Base-by-base conservation (phyloP, 2,113 vertebrate genomes). In the Nematolebias whitei region DNA sequence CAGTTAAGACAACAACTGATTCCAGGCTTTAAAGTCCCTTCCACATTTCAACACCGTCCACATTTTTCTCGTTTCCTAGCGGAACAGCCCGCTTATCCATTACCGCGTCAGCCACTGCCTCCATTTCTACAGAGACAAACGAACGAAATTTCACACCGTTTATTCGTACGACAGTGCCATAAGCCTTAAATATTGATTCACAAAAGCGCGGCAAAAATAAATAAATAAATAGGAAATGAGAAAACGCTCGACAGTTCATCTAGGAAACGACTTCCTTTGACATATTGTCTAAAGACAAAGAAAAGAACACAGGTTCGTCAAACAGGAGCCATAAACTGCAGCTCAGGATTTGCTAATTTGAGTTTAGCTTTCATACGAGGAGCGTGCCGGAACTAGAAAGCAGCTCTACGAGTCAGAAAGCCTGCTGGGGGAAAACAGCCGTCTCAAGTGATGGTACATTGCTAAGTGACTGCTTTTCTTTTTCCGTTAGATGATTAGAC, bases 121-220 rank as follows among this genome's bases (percentile, higher is more conserved):
- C 89, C 88, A 89, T 58, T 73, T 89, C 89, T 91, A 87, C 58
- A 80, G 84, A 87, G 67, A 85, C 56, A 86, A 79, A 87, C 76
- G 45, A 79, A 70, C 45, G 22, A 68, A 52, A 79, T 84, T 69
- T 83, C 60, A 82, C 63, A 75, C n/a, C 54, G 39, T 29, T 68
- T 66, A 50, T 61, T 7, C 14, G 22, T 11, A 43, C 69, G 2
- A 52, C 43, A 74, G 29, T 19, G 32, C 47, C 35, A 63, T 45
- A 66, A 76, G 70, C 52, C 39, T 63, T 32, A 69, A 47, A 75
- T 45, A 62, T 9, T 51, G 35, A 59, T 61, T 62, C 47, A 76
- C 19, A 23, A 48, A 16, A 43, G 26, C 14, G 61, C 32, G 19
- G 22, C 63, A 74, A 80, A 58, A 65, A 32, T 26, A 38, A 63